Percentiles rank a stretch among this genome's conserved stretches.
Evolutionary conservation across 2,113 vertebrate genomes (phyloP).

Genomic region (Ranitomeya imitator): DNA sequence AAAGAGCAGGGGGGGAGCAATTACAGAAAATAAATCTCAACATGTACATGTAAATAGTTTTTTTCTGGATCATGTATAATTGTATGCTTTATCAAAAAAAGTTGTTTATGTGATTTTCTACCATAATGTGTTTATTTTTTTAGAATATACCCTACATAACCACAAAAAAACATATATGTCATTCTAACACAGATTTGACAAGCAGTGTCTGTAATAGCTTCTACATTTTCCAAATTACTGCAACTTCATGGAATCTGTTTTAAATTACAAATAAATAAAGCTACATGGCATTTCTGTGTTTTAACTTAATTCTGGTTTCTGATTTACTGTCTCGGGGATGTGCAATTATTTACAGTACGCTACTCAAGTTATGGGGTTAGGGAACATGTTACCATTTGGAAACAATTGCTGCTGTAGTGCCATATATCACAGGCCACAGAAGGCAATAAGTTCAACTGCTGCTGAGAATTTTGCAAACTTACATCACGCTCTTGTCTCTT

Average conservation of each 20-base stretch:
- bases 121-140: not conserved
- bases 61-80: not conserved
- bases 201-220: not conserved
- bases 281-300: conserved; percentile 13
- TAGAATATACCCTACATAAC: not conserved
- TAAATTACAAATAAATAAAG: conserved; percentile 20
- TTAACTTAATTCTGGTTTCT: conserved; percentile 19
- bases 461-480: not conserved
- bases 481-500: not conserved
- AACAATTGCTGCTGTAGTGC: conserved; percentile 9
- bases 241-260: conserved; percentile 24
- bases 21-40: too few species aligned
- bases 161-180: not conserved
- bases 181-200: not conserved
- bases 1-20: too few species aligned
- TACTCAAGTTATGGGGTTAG: conserved; percentile 20
- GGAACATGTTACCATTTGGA: conserved; percentile 41
- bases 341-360: not conserved
- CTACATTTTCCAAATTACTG: conserved; percentile 23
- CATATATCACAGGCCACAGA: conserved; percentile 2
- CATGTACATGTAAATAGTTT: not conserved
- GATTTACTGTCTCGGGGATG: conserved; percentile 26
- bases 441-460: not conserved
- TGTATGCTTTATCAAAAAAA: not conserved
- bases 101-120: not conserved